Conservation (phyloP, 2,113 vertebrate genomes). For the Proteles cristata region DNA sequence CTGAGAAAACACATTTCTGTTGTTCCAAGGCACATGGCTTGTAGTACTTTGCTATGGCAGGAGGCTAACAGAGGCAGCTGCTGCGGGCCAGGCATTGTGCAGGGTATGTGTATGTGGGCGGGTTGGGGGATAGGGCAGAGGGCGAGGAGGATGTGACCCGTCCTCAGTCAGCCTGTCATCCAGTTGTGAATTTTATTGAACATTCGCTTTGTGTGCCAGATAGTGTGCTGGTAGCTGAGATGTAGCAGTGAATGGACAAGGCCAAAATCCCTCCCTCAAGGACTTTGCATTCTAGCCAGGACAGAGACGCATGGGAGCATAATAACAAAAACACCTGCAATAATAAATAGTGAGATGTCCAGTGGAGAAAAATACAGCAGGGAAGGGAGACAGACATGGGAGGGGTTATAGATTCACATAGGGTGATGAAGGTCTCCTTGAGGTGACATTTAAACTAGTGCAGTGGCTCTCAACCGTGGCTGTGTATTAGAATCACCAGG, state of each 20-base stretch:
- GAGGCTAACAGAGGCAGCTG: not conserved
- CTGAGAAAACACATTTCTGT: not conserved
- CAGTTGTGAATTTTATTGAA: not conserved
- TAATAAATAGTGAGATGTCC: not conserved
- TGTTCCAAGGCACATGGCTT: not conserved
- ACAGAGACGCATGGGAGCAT: not conserved
- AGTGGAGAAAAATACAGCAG: not conserved
- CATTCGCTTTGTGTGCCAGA: not conserved
- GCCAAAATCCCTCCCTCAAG: not conserved
- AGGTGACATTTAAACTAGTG: not conserved
- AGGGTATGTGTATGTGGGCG: accelerated
- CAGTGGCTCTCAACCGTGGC: not conserved
- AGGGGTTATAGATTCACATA: not conserved
- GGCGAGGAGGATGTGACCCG: too few relatives aligned
- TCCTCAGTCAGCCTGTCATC: not conserved
- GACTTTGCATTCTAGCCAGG: not conserved
- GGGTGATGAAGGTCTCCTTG: not conserved
- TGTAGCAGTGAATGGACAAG: not conserved
- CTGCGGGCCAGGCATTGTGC: not conserved
- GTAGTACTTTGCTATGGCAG: not conserved
- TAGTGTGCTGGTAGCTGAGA: not conserved
- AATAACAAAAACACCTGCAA: not conserved
- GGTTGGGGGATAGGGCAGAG: not conserved
- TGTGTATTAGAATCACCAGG: not conserved
- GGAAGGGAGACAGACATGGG: not conserved